These are phyloP conservation scores for Telmatochromis sp. DNA, from an alignment of 2,113 vertebrate genomes.

Conservation along the genomic window DNA sequence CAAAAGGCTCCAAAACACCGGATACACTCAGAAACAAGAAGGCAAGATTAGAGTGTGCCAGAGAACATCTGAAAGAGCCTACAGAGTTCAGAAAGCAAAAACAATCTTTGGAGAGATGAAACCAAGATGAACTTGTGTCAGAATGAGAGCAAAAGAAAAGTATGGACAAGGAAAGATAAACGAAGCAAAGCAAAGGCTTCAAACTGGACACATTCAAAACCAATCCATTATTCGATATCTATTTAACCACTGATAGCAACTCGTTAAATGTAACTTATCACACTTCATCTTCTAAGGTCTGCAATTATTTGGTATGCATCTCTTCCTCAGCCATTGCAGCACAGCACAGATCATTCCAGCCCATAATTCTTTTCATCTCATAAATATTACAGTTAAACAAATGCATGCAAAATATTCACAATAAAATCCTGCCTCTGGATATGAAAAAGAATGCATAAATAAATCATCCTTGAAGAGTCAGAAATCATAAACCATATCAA, in stretches of 20 bases:
- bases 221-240: neutral
- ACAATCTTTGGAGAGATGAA: neutral
- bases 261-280: neutral
- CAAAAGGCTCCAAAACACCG: neutral
- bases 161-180: neutral
- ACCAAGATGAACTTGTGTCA: neutral
- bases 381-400: neutral
- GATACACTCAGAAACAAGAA: neutral
- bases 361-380: neutral
- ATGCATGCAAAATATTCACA: neutral
- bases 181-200: neutral
- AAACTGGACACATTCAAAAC: neutral
- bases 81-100: neutral
- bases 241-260: neutral
- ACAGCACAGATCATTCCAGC: neutral
- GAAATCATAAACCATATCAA: neutral
- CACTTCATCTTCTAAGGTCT: neutral
- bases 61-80: neutral
- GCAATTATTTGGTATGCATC: neutral
- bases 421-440: neutral
- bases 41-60: neutral
- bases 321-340: neutral
- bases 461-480: neutral
- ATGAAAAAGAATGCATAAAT: neutral
- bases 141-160: neutral